Conservation (phyloP, 2,888 invertebrate species). For the Pherbina coryleti region DNA sequence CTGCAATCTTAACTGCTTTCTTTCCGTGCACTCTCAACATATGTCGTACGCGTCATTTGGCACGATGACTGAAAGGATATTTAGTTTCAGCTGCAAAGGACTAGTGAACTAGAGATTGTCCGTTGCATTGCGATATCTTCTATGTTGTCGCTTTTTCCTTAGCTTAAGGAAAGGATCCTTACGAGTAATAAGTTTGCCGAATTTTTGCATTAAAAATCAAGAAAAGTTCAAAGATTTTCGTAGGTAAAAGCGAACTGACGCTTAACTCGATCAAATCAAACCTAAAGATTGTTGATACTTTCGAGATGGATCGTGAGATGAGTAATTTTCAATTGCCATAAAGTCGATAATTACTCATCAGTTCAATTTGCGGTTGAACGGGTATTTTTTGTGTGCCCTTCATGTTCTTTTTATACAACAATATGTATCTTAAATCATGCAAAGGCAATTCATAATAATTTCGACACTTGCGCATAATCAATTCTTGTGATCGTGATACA, state of each 20-base stretch:
- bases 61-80: too few species aligned
- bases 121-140: slow-evolving; percentile 48
- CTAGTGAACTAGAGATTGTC: slow-evolving; percentile 37
- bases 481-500: neutral
- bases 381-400: too few species aligned
- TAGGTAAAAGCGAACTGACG: too few species aligned
- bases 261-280: too few species aligned
- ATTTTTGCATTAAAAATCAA: neutral
- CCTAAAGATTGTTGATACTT: too few species aligned
- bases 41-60: neutral
- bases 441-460: slow-evolving; percentile 1
- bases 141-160: slow-evolving; percentile 48
- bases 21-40: neutral
- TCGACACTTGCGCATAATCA: neutral
- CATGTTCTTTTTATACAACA: too few species aligned
- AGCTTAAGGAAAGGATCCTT: neutral
- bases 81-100: neutral
- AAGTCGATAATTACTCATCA: too few species aligned
- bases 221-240: too few species aligned
- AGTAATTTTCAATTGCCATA: too few species aligned
- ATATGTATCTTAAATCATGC: neutral
- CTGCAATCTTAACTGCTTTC: neutral
- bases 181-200: neutral
- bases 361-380: too few species aligned
- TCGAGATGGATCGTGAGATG: too few species aligned